Base-by-base conservation (phyloP, 1,140 invertebrate species). In the Brachionus koreanus region DNA sequence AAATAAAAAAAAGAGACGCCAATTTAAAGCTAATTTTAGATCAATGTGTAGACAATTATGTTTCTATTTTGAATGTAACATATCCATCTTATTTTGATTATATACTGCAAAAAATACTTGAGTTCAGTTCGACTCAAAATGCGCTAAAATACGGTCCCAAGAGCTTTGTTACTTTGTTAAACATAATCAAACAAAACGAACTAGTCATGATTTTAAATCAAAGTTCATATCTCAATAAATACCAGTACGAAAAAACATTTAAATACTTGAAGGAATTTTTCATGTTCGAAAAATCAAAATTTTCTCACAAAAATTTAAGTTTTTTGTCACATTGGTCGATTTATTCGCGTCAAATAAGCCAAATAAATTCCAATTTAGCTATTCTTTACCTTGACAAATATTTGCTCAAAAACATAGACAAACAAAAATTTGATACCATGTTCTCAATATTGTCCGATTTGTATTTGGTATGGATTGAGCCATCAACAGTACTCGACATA, bases 41-140 rank as follows among this genome's bases (percentile, higher is more conserved):
- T n/a, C 76, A 79, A 42, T 79, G 76, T 43, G n/a, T 79, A 3
- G 76, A 79, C n/a, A 79, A 79, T 33, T 79, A 42, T 16, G 49
- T 79, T 19, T 79, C 76, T 23, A 79, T 79, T 35, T 43, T 79
- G 6, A 57, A 79, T 43, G 76, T 79, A 1, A 16, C 35, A 13
- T 79, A 79, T 61, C 46, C 46, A 12, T 35, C 12, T 19, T 79
- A 61, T 79, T 79, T 79, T 65, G 76, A 61, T 10, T 79, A 13
- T 37, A 79, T 79, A 7, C 12, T 79, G 4, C 35, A 42, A 25
- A 42, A 61, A 13, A 42, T 23, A 33, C 33, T 79, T 2, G 61
- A 79, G 5, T 79, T 79, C 33, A 65, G 33, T 37, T 57, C 76
- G 35, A 13, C 12, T 1, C 37, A 3, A 23, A 13, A 63, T 25